A percentile compares a stretch with the other conserved stretches of the same genome.
Conservation (phyloP, 2,797 vertebrate species). For the Gymnopithys bicolor region DNA sequence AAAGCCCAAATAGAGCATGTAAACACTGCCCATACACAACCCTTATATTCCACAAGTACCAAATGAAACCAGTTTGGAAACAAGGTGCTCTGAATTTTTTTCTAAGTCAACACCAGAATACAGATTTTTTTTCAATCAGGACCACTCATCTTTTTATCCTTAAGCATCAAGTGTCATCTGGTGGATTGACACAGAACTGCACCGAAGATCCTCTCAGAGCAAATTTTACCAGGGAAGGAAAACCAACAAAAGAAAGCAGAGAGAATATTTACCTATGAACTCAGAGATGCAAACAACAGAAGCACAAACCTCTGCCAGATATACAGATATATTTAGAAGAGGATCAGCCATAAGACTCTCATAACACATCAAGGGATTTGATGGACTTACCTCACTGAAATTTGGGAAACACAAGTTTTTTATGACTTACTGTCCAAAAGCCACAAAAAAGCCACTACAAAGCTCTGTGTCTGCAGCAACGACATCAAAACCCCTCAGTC, state of each 20-base stretch:
- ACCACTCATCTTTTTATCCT: neutral
- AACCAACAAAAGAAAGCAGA: neutral
- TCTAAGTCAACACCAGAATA: neutral
- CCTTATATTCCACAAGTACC: neutral
- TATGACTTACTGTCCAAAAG: neutral
- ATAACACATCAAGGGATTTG: neutral
- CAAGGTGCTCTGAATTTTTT: neutral
- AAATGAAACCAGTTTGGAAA: neutral
- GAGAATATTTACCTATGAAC: neutral
- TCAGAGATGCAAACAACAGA: neutral
- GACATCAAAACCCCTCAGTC: neutral
- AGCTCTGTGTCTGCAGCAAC: neutral
- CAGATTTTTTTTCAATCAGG: neutral
- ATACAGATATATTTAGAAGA: neutral
- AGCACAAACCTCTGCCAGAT: neutral
- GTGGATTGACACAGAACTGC: constrained; percentile 68
- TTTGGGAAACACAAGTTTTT: neutral
- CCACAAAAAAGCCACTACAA: neutral
- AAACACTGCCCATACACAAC: neutral
- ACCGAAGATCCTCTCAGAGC: neutral
- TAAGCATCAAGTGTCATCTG: constrained; percentile 68
- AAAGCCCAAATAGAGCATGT: neutral
- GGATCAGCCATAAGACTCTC: neutral
- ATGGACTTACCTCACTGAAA: neutral
- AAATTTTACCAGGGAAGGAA: neutral